A percentile compares a stretch with the other conserved stretches of the same genome.
Conservation (phyloP, 2,113 vertebrate genomes). For the Pseudorasbora parva region DNA sequence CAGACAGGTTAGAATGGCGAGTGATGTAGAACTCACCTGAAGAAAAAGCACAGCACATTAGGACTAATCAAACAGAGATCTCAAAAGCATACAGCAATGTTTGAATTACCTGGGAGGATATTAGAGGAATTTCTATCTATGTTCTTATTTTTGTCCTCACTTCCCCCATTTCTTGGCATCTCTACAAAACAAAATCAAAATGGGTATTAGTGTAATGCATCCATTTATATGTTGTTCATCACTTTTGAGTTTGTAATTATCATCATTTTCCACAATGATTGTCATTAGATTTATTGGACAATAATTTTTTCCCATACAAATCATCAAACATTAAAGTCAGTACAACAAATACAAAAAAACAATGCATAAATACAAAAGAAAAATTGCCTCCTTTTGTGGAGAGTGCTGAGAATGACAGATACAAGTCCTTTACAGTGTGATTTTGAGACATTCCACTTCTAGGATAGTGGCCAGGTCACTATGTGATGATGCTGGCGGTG, state of each 20-base stretch:
- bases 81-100: neutral
- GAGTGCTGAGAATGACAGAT: too few species aligned
- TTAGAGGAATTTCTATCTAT: slow-evolving; percentile 89
- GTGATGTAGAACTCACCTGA: slow-evolving; percentile 97
- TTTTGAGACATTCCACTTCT: too few species aligned
- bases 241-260: neutral
- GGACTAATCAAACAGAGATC: neutral
- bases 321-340: neutral
- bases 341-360: neutral
- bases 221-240: neutral
- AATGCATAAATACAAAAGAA: neutral
- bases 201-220: neutral
- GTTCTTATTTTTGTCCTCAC: slow-evolving; percentile 88
- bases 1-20: slow-evolving; percentile 94
- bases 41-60: neutral
- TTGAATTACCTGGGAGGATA: slow-evolving; percentile 86
- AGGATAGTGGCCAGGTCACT: too few species aligned
- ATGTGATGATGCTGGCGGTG: too few species aligned
- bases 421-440: too few species aligned
- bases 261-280: neutral
- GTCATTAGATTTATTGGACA: slow-evolving; percentile 1
- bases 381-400: too few species aligned
- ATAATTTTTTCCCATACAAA: neutral
- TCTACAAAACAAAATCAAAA: slow-evolving; percentile 62
- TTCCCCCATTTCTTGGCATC: slow-evolving; percentile 74